These are phyloP conservation scores for Penaeus indicus DNA, from an alignment of 1,140 invertebrate genomes.

Conservation along the genomic window DNA sequence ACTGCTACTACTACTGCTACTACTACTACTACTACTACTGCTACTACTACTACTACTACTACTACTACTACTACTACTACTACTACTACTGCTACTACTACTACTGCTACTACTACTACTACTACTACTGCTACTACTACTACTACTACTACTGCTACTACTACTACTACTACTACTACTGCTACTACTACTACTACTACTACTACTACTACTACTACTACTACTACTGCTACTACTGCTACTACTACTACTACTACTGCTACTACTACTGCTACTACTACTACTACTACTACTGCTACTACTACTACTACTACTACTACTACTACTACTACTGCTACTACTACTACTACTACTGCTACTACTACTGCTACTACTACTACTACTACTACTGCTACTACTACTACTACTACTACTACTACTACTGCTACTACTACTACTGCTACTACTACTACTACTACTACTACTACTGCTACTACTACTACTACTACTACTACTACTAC, in stretches of 20 bases:
- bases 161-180: too few relatives aligned
- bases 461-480: constrained; percentile 7
- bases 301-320: neutral
- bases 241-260: neutral
- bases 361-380: constrained; percentile 12
- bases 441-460: constrained; percentile 10
- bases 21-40: too few relatives aligned
- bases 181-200: constrained; percentile 22
- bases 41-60: too few relatives aligned
- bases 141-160: too few relatives aligned
- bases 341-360: constrained; percentile 12
- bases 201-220: constrained; percentile 32
- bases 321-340: neutral
- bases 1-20: too few relatives aligned
- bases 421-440: constrained; percentile 7
- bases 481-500: neutral
- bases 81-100: too few relatives aligned
- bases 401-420: constrained; percentile 12
- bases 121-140: too few relatives aligned
- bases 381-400: constrained; percentile 19
- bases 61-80: too few relatives aligned
- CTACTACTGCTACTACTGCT: constrained; percentile 8
- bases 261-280: neutral
- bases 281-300: constrained; percentile 2
- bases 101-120: too few relatives aligned